These are phyloP conservation scores for Pseudorasbora parva DNA, from an alignment of 2,113 vertebrate genomes.

Conservation along the genomic window DNA sequence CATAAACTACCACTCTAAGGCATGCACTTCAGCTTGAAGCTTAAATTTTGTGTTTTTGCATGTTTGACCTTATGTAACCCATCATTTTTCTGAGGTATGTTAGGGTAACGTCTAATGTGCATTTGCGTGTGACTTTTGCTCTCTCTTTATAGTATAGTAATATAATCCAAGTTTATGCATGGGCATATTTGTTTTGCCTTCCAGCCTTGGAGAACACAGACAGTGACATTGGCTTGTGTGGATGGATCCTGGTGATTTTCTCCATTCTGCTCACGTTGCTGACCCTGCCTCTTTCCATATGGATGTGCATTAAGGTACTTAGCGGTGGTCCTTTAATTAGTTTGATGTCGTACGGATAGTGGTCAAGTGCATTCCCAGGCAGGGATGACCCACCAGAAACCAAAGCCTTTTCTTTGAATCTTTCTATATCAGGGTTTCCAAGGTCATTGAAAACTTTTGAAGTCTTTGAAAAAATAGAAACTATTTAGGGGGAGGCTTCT, in stretches of 20 bases:
- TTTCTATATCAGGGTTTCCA: neutral
- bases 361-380: neutral
- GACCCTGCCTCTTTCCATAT: slow-evolving; percentile 89
- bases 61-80: neutral
- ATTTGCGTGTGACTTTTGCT: neutral
- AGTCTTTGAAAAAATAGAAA: neutral
- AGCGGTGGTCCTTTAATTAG: neutral
- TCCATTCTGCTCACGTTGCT: slow-evolving; percentile 79
- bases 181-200: neutral
- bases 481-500: neutral
- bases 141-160: neutral
- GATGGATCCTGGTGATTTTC: slow-evolving; percentile 81
- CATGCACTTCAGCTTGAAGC: slow-evolving; percentile 1
- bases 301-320: slow-evolving; percentile 95
- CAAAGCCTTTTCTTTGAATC: neutral
- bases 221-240: slow-evolving; percentile 78
- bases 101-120: neutral
- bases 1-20: neutral
- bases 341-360: neutral
- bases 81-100: neutral
- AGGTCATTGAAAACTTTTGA: neutral
- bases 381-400: neutral
- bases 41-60: neutral
- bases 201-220: slow-evolving; percentile 64
- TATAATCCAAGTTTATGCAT: neutral